phyloP scores from a whole-genome alignment of 2,113 vertebrate genomes.

The Megatriorchis doriae region DNA sequence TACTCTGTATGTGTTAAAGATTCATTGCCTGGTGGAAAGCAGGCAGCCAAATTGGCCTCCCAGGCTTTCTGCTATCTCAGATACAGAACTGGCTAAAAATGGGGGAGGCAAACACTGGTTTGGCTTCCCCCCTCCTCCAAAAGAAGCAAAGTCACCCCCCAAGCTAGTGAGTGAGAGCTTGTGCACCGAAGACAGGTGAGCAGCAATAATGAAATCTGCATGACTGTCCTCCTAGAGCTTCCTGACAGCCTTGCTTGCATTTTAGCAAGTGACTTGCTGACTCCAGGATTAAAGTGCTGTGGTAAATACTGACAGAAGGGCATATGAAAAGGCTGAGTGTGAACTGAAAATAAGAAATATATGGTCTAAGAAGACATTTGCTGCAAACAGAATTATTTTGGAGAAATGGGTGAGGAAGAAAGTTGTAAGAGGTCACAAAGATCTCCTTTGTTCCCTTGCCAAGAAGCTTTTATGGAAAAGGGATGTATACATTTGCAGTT shows the following conservation, averaged over 20 bases:
- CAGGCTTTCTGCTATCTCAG: not conserved
- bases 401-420: not conserved
- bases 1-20: not conserved
- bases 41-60: not conserved
- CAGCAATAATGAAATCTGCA: not conserved
- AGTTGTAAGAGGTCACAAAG: not conserved
- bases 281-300: not conserved
- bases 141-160: not conserved
- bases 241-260: not conserved
- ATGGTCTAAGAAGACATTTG: not conserved
- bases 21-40: not conserved
- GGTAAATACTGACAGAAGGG: not conserved
- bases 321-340: not conserved
- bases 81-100: not conserved
- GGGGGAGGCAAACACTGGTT: not conserved
- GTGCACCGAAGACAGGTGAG: not conserved
- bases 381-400: not conserved
- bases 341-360: not conserved
- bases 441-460: not conserved
- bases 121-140: not conserved
- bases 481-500: not conserved
- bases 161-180: not conserved
- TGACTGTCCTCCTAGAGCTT: not conserved
- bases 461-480: not conserved
- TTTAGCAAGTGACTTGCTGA: not conserved